These are phyloP conservation scores for Cinclus mexicanus DNA, from an alignment of 2,113 vertebrate species.

Conservation along the genomic window DNA sequence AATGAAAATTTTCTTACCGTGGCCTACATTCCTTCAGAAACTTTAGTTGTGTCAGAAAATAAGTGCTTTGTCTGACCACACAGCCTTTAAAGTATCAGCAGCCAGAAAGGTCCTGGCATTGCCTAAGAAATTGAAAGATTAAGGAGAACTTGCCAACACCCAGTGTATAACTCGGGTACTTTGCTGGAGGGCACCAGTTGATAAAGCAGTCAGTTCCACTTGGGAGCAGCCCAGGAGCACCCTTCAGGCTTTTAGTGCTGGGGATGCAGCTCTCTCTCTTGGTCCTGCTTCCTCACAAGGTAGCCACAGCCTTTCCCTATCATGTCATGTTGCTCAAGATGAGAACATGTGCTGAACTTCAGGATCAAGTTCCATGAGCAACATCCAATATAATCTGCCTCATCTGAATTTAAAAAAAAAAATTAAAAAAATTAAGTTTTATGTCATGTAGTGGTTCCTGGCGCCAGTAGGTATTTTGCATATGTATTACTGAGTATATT, in stretches of 20 bases:
- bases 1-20: not conserved
- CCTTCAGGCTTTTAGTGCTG: not conserved
- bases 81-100: not conserved
- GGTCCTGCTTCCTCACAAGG: not conserved
- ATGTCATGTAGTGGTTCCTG: not conserved
- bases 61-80: not conserved
- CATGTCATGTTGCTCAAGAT: not conserved
- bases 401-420: not conserved
- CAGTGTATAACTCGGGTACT: fast-evolving
- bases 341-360: not conserved
- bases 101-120: not conserved
- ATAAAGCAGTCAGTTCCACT: not conserved
- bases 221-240: not conserved
- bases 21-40: not conserved
- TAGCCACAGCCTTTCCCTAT: not conserved
- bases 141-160: not conserved
- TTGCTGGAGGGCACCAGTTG: not conserved
- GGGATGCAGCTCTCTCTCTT: not conserved
- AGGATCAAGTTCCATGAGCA: not conserved
- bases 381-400: not conserved
- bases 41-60: not conserved
- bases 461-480: not conserved
- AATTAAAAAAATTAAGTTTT: not conserved
- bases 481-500: not conserved
- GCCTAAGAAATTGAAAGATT: not conserved